These are phyloP conservation scores for Lipophrys pholis DNA, from an alignment of 2,113 vertebrate genomes.

Conservation along the genomic window DNA sequence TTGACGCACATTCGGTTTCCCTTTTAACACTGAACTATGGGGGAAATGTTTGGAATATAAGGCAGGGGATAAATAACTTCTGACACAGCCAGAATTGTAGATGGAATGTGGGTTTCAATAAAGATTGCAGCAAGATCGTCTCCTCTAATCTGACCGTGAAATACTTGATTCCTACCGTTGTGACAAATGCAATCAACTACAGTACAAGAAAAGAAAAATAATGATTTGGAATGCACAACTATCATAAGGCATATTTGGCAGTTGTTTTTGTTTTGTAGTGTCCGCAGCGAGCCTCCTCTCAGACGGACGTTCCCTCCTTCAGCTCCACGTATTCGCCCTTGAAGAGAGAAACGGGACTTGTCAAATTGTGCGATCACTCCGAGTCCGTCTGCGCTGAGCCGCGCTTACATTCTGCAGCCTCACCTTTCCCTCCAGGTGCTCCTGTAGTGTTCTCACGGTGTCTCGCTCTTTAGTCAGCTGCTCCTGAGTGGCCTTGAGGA, in stretches of 20 bases:
- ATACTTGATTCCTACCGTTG: constrained; percentile 68
- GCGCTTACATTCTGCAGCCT: background rate
- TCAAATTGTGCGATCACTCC: background rate
- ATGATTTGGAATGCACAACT: constrained; percentile 82
- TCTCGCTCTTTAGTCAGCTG: constrained; percentile 91
- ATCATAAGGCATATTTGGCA: constrained; percentile 85
- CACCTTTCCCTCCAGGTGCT: constrained; percentile 86
- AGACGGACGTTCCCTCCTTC: constrained; percentile 85
- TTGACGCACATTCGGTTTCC: constrained; percentile 80
- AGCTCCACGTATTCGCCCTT: constrained; percentile 75
- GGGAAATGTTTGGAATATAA: constrained; percentile 71
- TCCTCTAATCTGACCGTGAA: constrained; percentile 62
- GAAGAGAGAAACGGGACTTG: constrained; percentile 25
- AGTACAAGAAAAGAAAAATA: constrained; percentile 72
- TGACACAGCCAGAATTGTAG: constrained; percentile 79
- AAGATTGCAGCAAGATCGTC: constrained; percentile 62
- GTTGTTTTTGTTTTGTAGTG: constrained; percentile 67
- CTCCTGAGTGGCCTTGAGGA: constrained; percentile 90
- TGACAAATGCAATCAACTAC: constrained; percentile 76
- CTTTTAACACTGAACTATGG: constrained; percentile 85
- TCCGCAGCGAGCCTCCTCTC: constrained; percentile 52
- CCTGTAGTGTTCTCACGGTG: constrained; percentile 86
- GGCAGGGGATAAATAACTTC: constrained; percentile 75
- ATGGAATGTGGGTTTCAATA: constrained; percentile 77
- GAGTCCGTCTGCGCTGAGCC: background rate